Conservation (phyloP, 1,140 invertebrate genomes). For the Trichoplusia ni region DNA sequence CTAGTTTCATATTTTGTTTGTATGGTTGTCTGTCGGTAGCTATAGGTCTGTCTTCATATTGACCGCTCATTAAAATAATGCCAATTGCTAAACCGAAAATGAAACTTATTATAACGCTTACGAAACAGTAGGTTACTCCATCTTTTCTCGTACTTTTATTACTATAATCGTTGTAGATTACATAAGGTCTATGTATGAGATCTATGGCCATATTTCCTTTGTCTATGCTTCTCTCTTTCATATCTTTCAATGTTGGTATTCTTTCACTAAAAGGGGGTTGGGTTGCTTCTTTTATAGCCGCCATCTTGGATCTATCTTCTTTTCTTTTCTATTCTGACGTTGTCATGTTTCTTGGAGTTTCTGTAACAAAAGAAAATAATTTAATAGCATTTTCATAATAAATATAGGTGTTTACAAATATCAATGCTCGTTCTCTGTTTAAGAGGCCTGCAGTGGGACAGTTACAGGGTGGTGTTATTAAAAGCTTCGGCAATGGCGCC, state of each 20-base stretch:
- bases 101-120: conserved; percentile 43
- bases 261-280: neutral
- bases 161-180: conserved; percentile 4
- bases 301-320: neutral
- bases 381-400: too few species aligned
- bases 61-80: conserved; percentile 20
- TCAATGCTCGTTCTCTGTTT: too few species aligned
- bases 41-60: neutral
- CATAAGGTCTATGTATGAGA: conserved; percentile 12
- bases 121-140: conserved; percentile 29
- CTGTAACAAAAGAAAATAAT: conserved; percentile 26
- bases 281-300: neutral
- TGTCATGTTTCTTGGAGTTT: neutral
- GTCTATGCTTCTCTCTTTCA: neutral
- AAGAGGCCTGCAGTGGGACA: neutral
- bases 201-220: conserved; percentile 1
- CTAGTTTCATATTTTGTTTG: neutral
- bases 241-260: conserved; percentile 14
- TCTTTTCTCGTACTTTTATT: conserved; percentile 8
- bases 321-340: neutral
- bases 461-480: too few species aligned
- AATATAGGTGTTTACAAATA: too few species aligned
- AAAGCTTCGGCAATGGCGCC: too few species aligned
- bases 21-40: neutral
- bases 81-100: conserved; percentile 35